Conservation (phyloP, 1,140 invertebrate genomes). For the Antheraea pernyi region DNA sequence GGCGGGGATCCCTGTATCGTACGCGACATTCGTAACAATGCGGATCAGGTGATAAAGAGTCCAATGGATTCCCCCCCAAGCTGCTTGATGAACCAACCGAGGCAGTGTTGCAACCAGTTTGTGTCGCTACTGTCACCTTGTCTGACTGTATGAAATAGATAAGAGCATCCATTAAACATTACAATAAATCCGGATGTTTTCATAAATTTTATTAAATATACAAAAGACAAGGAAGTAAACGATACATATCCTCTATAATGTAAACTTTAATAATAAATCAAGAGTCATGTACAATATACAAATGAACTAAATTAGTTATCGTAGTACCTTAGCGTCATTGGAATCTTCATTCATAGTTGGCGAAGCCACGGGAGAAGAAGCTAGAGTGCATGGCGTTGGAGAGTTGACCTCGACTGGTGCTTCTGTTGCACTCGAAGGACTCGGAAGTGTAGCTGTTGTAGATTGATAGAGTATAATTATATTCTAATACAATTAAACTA, state of each 20-base stretch:
- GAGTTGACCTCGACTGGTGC: slow-evolving; percentile 50
- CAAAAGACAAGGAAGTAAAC: no score
- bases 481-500: no score
- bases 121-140: slow-evolving; percentile 89
- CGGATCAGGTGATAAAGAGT: slow-evolving; percentile 85
- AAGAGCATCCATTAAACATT: not conserved
- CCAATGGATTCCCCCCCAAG: slow-evolving; percentile 21
- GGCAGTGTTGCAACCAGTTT: slow-evolving; percentile 84
- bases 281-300: not conserved
- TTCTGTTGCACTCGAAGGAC: slow-evolving; percentile 58
- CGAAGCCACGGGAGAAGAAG: slow-evolving; percentile 43
- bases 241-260: no score
- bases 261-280: no score
- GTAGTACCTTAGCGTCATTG: slow-evolving; percentile 67
- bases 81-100: slow-evolving; percentile 20
- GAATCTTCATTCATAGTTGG: slow-evolving; percentile 60
- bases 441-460: slow-evolving; percentile 54
- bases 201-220: no score
- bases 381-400: slow-evolving; percentile 35
- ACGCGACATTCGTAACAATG: slow-evolving; percentile 96
- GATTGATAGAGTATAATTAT: slow-evolving; percentile 3
- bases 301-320: no score
- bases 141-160: slow-evolving; percentile 52
- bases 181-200: not conserved
- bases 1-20: slow-evolving; percentile 93